Evolutionary conservation across 2,113 vertebrate genomes (phyloP).

Genomic region (Notothenia coriiceps): DNA sequence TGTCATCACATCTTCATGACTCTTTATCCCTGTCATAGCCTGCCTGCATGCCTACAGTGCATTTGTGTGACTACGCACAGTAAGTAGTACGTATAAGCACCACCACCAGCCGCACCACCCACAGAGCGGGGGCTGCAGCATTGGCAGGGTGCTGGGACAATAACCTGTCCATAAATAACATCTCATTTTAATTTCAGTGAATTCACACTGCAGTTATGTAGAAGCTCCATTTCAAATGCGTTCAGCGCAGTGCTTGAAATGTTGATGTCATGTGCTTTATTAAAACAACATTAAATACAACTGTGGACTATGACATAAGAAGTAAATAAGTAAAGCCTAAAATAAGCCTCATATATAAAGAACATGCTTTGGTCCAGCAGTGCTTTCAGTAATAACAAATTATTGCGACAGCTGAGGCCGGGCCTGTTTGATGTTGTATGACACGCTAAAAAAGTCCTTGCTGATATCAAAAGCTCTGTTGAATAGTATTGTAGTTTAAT

Average conservation of each 20-base stretch:
- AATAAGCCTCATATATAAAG: constrained; percentile 11
- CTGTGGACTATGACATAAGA: neutral
- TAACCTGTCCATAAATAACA: constrained; percentile 75
- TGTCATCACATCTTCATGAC: constrained; percentile 33
- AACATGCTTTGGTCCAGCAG: neutral
- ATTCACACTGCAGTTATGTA: constrained; percentile 54
- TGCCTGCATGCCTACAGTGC: constrained; percentile 34
- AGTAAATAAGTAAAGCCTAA: neutral
- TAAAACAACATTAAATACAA: constrained; percentile 9
- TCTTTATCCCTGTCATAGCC: constrained; percentile 17
- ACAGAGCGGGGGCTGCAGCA: constrained; percentile 74
- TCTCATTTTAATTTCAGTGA: constrained; percentile 58
- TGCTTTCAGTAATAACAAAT: neutral
- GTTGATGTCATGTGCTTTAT: constrained; percentile 11
- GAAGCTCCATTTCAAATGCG: constrained; percentile 21
- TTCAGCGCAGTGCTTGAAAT: constrained; percentile 34
- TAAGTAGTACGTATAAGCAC: constrained; percentile 53
- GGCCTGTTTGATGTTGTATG: too few species aligned
- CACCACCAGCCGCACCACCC: constrained; percentile 63
- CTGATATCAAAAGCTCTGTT: too few species aligned
- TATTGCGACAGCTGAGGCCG: too few species aligned
- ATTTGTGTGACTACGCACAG: constrained; percentile 48
- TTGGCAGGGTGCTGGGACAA: constrained; percentile 65
- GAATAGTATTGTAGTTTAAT: too few species aligned
- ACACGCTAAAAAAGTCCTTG: too few species aligned